Evolutionary conservation across 2,113 vertebrate species (phyloP), one percentile per base, ranked within the genome.

Genomic region (Stomatorhinus ivindoensis): DNA sequence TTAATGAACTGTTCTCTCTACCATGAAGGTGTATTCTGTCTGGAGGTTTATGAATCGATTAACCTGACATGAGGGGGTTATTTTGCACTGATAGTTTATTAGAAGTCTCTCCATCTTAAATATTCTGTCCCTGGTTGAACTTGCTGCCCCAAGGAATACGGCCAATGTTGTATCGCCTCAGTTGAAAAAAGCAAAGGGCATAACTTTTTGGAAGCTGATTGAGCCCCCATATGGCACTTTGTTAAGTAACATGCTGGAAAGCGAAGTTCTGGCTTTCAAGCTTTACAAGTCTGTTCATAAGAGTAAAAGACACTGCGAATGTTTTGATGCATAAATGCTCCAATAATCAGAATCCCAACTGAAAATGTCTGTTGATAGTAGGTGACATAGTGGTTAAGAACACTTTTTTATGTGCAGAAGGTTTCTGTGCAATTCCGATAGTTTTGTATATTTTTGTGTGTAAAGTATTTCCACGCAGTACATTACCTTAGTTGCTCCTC

Each of bases 161-260:
- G 84, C 21, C 47, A 86, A 86, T 86, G 47, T 47, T 24, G 9
- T 86, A 31, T 11, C n/a, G 24, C n/a, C 9, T 51, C 46, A 1
- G 42, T 50, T 86, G 47, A 19, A 15, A 53, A 21, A 53, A 24
- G 44, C 15, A n/a, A 86, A 31, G 48, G n/a, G n/a, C 48, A 31
- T 27, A 19, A 53, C 82, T 86, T 86, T 47, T 55, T 35, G 50
- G 27, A 87, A 53, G 47, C 47, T 87, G 48, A 53, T 35, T 53
- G 13, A 10, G 48, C 50, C 53, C 50, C 85, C 50, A 35, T 87
- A 47, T 53, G 85, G 27, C 7, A 15, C 4, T 53, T 53, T 55
- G 11, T 87, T 51, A 53, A 87, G 21, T 55, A 87, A 87, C 27
- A 42, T 24, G 83, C 83, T 86, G n/a, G 83, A 86, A 86, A 86